Evolutionary conservation across 2,888 invertebrate species (phyloP).

Genomic region (Periphyllus acericola): DNA sequence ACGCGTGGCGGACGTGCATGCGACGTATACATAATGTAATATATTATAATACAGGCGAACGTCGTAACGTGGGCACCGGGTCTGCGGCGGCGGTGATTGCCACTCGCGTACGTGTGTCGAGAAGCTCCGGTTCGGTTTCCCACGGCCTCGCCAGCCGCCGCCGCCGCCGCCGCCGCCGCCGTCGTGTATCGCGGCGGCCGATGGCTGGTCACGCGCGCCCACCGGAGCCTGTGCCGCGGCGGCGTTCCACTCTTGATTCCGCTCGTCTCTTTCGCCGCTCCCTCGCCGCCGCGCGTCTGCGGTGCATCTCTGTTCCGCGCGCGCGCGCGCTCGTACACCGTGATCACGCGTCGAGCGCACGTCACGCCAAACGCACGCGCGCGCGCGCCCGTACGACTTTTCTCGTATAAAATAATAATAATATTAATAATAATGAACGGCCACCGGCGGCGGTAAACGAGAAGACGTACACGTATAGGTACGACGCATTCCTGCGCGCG

Average conservation of each 20-base stretch:
- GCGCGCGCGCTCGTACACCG: background rate
- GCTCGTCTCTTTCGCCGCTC: background rate
- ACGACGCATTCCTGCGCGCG: constrained; percentile 21
- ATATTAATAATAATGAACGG: constrained; percentile 8
- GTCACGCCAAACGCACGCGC: background rate
- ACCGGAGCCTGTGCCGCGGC: constrained; percentile 18
- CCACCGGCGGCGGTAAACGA: constrained; percentile 22
- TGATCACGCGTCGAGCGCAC: background rate
- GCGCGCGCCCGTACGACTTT: constrained; percentile 7
- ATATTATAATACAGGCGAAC: background rate
- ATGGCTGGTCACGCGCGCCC: constrained; percentile 54
- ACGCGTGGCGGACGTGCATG: too few relatives aligned
- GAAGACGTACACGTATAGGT: too few relatives aligned
- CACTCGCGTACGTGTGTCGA: constrained; percentile 34
- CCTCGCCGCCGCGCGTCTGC: background rate
- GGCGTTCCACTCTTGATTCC: constrained; percentile 40
- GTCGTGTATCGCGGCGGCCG: background rate
- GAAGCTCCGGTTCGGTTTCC: constrained; percentile 55
- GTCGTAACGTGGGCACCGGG: constrained; percentile 25
- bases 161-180: background rate
- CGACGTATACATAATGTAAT: background rate
- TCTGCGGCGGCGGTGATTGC: constrained; percentile 8
- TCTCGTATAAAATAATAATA: background rate
- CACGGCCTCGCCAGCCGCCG: constrained; percentile 40
- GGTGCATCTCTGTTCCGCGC: constrained; percentile 20